Base-by-base conservation (phyloP, 2,113 vertebrate genomes). In the Platichthys stellatus region DNA sequence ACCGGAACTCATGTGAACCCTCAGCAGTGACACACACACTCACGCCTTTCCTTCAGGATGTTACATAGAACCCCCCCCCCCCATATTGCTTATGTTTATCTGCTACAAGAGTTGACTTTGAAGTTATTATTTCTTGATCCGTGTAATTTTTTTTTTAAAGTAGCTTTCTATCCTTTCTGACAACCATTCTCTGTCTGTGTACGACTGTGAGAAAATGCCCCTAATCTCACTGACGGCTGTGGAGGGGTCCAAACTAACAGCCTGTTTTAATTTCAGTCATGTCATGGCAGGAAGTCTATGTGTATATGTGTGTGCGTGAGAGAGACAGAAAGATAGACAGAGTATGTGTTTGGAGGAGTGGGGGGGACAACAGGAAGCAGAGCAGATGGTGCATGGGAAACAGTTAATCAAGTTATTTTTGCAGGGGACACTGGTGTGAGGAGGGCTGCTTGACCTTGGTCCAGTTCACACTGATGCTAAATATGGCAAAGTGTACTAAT, bases 211-310 rank as follows among this genome's bases (percentile, higher is more conserved):
- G 82, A 90, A 88, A 87, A 84, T 88, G 75, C 24, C 78, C 60
- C 47, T 53, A 66, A 74, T 86, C 68, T 88, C 75, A 64, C 45
- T 73, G 58, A 47, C 13, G 20, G 56, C 49, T 83, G 67, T 18
- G 68, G 64, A 71, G 70, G 60, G 58, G 62, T 76, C 54, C 66
- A 67, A 76, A 80, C 85, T 72, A 71, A 79, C 78, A 86, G 56
- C 28, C 14, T 85, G 80, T 72, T 90, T 90, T 81, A 82, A 89
- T 91, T 91, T 88, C 74, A 84, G 77, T 63, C 80, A 51, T 83
- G 89, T 90, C 89, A 83, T 86, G 83, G 81, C 87, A 92, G 90
- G 89, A 92, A 87, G 83, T 88, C 61, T 80, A 61, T 81, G 1
- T 78, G 65, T 75, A 13, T 67, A 13, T 70, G 2, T 71, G 60